Percentiles rank a stretch among this genome's conserved stretches.
phyloP scores from a whole-genome alignment of 2,888 invertebrate species.

The Sesia apiformis region DNA sequence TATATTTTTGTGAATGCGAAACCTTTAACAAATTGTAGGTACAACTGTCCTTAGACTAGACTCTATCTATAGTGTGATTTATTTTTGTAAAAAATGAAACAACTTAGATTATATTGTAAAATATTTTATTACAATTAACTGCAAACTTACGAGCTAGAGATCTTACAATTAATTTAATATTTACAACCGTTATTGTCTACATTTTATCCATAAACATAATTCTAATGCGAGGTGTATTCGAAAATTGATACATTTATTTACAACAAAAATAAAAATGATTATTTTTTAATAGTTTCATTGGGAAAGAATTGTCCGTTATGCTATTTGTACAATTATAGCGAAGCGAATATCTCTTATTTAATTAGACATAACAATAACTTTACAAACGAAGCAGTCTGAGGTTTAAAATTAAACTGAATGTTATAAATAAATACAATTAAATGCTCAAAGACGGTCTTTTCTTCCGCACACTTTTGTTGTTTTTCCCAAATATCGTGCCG shows the following conservation, averaged over 20 bases:
- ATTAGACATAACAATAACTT: conserved; percentile 8
- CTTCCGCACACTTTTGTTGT: conserved; percentile 83
- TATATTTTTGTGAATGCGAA: too few species aligned
- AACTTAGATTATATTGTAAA: neutral
- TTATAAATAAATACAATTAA: conserved; percentile 49
- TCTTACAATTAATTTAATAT: conserved; percentile 17
- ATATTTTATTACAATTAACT: neutral
- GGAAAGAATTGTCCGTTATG: conserved; percentile 4
- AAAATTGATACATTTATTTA: conserved; percentile 6
- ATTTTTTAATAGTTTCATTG: too few species aligned
- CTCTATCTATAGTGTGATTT: too few species aligned
- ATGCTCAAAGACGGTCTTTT: conserved; percentile 86
- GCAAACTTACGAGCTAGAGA: too few species aligned
- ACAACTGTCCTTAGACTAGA: too few species aligned
- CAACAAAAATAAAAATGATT: neutral
- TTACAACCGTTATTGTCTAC: conserved; percentile 25
- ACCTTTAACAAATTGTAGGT: too few species aligned
- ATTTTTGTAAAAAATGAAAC: neutral
- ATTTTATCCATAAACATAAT: conserved; percentile 12
- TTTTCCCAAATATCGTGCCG: conserved; percentile 86
- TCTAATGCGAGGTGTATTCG: conserved; percentile 46
- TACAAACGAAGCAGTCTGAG: conserved; percentile 49
- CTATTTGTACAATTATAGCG: conserved; percentile 12
- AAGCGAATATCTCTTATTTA: conserved; percentile 5
- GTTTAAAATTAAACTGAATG: conserved; percentile 20